phyloP scores from a whole-genome alignment of 1,140 invertebrate genomes.

The Phocides pigmalion region DNA sequence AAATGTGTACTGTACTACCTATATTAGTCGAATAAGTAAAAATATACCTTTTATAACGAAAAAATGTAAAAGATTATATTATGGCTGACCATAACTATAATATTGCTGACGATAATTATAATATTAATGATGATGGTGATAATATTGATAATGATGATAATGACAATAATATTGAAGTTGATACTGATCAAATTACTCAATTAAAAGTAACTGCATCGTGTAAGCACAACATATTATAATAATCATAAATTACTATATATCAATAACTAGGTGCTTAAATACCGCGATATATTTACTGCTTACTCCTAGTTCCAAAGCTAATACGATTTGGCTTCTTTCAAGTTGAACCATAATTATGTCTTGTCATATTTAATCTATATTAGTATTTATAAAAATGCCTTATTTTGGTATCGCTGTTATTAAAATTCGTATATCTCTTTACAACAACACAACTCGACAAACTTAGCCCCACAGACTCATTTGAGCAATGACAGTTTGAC shows the following conservation, averaged over 20 bases:
- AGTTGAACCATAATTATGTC: constrained; percentile 82
- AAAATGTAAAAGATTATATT: too few species aligned
- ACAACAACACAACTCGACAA: constrained; percentile 44
- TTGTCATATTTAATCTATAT: constrained; percentile 68
- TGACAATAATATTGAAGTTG: too few species aligned
- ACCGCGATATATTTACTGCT: constrained; percentile 47
- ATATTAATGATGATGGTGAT: too few species aligned
- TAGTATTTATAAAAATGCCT: constrained; percentile 68
- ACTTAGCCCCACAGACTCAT: constrained; percentile 24
- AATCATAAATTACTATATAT: constrained; percentile 63
- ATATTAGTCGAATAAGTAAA: too few species aligned
- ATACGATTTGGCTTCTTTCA: constrained; percentile 82
- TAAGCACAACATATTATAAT: constrained; percentile 19
- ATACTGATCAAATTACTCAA: neutral
- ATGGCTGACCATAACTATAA: too few species aligned
- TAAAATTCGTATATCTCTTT: constrained; percentile 62
- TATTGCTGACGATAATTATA: too few species aligned
- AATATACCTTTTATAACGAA: too few species aligned
- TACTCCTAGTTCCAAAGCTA: constrained; percentile 66
- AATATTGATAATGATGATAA: too few species aligned
- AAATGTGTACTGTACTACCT: too few species aligned
- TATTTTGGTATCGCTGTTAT: constrained; percentile 76
- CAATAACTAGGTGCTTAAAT: constrained; percentile 45
- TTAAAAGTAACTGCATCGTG: constrained; percentile 4
- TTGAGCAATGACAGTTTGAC: constrained; percentile 39